Evolutionary conservation across 2,888 invertebrate species (phyloP), one percentile per base, ranked within the genome.

Genomic region (Polietes domitor): DNA sequence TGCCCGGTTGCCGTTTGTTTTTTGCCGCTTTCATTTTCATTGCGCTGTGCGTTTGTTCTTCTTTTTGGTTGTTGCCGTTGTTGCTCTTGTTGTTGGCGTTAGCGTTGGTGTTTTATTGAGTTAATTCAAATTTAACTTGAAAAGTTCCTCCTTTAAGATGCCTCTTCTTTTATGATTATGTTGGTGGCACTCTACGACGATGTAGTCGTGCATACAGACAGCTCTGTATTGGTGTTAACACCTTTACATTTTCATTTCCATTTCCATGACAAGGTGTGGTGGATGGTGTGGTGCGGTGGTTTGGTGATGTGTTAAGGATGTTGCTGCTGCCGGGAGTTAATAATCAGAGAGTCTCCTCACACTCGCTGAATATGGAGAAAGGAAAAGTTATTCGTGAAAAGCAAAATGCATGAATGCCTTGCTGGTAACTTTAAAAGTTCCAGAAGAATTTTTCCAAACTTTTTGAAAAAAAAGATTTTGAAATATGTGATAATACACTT

Each of bases 61-160:
- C 24, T 17, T 68, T 26, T 63, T 65, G 32, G 26, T 61, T 74
- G 24, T 72, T 73, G 41, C 19, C 19, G 28, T 72, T 37, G 53
- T 53, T 32, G 43, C 75, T 63, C 28, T 61, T 61, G 28, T 10
- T 65, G 65, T 21, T 43, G 68, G 41, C n/a, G 68, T 43, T 63
- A 37, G 58, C 24, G 32, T 32, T n/a, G n/a, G 32, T 21, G 21
- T 32, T 72, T 81, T 81, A 81, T 84, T 81, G 78, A 79, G 81
- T 84, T 84, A 84, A 84, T 84, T 81, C 72, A 79, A 84, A 84
- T 81, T 84, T 84, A 81, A 84, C 61, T 79, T 81, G 75, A 79
- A 84, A 84, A 84, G 75, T 84, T 84, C 61, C 72, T 81, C 32
- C 73, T 84, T 76, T 61, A 78, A 70, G 68, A 79, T 53, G 74